phyloP scores from a whole-genome alignment of 92 coral and sea anemone species.

The Metridium senile region DNA sequence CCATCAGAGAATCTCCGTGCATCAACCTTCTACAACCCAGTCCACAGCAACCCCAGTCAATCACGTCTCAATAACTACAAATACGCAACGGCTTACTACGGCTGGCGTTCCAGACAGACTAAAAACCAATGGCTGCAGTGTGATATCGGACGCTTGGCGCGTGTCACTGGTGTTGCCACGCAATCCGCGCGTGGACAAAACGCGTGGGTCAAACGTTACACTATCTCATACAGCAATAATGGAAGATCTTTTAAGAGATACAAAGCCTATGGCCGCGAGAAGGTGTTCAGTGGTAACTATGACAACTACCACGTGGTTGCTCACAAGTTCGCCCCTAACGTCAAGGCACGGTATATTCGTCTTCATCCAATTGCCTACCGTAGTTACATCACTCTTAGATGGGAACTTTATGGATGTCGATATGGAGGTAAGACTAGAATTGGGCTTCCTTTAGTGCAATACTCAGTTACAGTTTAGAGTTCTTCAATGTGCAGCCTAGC shows the following conservation, averaged over 20 bases:
- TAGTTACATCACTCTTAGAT: conserved; percentile 52
- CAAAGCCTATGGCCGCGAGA: conserved; percentile 52
- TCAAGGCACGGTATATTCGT: conserved; percentile 57
- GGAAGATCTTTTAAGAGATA: conserved; percentile 56
- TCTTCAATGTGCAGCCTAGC: no score
- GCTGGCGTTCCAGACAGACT: conserved; percentile 82
- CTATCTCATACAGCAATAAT: conserved; percentile 56
- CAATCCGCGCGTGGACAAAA: conserved; percentile 70
- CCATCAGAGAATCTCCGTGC: conserved; percentile 75
- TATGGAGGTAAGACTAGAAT: conserved; percentile 32
- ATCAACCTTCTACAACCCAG: conserved; percentile 58
- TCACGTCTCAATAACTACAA: conserved; percentile 71
- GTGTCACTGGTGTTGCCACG: conserved; percentile 73
- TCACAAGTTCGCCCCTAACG: conserved; percentile 51
- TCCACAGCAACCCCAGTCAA: conserved; percentile 53
- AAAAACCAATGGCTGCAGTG: conserved; percentile 82
- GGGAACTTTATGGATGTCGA: conserved; percentile 66
- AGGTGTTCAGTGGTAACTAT: conserved; percentile 72
- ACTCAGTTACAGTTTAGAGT: neutral
- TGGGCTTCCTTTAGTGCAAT: neutral
- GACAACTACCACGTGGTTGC: conserved; percentile 68
- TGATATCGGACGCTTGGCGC: conserved; percentile 57
- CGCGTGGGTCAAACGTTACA: conserved; percentile 75
- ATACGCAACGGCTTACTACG: conserved; percentile 64
- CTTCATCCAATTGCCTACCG: conserved; percentile 54